Conservation (phyloP, 2,113 vertebrate species). For the Terrapene triunguis region DNA sequence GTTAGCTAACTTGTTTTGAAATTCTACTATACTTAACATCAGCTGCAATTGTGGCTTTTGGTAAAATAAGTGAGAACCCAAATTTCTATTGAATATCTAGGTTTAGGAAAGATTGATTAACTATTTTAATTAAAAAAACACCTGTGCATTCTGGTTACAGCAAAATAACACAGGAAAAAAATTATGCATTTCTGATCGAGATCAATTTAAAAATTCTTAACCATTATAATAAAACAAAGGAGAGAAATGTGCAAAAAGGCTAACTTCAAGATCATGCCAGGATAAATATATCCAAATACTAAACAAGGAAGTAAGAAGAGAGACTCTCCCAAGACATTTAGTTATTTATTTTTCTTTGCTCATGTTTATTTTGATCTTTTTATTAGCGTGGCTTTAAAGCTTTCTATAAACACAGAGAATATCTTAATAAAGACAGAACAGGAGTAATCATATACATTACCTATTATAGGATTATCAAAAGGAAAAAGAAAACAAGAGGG, state of each 20-base stretch:
- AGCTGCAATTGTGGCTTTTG: background rate
- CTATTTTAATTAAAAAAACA: background rate
- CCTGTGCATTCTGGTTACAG: background rate
- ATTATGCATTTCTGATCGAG: background rate
- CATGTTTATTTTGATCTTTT: background rate
- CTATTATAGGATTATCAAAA: background rate
- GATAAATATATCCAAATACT: background rate
- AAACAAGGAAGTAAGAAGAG: background rate
- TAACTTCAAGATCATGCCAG: background rate
- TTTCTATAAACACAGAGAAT: background rate
- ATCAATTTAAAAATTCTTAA: background rate
- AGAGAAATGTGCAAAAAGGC: background rate
- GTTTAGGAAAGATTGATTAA: background rate
- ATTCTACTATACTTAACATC: background rate
- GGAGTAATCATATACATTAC: background rate
- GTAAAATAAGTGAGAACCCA: background rate
- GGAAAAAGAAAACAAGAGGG: background rate
- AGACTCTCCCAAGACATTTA: background rate
- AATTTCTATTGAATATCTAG: background rate
- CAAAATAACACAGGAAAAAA: background rate
- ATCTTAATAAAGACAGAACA: background rate
- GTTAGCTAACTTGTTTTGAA: background rate
- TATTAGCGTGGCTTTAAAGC: background rate
- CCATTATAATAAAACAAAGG: background rate
- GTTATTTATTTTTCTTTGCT: background rate